Percentiles rank a stretch among this genome's conserved stretches.
Conservation (phyloP, 2,888 invertebrate genomes). For the Hydrotaea diabolus region DNA sequence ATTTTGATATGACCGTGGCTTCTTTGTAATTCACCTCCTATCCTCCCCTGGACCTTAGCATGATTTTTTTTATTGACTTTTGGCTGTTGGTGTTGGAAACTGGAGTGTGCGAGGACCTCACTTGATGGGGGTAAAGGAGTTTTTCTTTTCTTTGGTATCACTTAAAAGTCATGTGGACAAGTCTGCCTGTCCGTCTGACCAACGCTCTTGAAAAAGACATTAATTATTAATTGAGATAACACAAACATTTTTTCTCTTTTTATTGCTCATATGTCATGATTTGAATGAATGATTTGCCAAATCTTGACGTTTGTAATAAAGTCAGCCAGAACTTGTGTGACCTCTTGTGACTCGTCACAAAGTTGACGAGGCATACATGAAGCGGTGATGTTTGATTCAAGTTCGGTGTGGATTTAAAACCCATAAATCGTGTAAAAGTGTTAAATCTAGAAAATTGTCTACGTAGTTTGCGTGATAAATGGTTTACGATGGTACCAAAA, state of each 20-base stretch:
- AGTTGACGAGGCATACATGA: no score
- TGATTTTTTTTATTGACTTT: conserved; percentile 13
- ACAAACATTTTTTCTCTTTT: not conserved
- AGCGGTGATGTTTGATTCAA: no score
- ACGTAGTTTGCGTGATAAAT: no score
- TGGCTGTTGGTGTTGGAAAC: not conserved
- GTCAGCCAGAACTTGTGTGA: no score
- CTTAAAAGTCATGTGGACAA: no score
- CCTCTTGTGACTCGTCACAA: no score
- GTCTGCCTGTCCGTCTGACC: not conserved
- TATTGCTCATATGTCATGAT: not conserved
- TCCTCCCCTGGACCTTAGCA: not conserved
- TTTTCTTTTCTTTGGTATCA: not conserved
- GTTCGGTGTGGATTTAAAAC: no score
- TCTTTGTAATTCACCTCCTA: not conserved
- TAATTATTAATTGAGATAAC: conserved; percentile 15
- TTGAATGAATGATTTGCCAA: not conserved
- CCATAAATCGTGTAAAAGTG: no score
- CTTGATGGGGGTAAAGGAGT: no score
- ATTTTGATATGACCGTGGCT: not conserved
- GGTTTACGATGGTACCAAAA: no score
- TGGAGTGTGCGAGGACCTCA: not conserved
- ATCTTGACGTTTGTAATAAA: not conserved
- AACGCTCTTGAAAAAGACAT: not conserved
- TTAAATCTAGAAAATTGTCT: no score